These are phyloP conservation scores for Epistrophe grossulariae DNA, from an alignment of 2,888 invertebrate species.

Conservation along the genomic window DNA sequence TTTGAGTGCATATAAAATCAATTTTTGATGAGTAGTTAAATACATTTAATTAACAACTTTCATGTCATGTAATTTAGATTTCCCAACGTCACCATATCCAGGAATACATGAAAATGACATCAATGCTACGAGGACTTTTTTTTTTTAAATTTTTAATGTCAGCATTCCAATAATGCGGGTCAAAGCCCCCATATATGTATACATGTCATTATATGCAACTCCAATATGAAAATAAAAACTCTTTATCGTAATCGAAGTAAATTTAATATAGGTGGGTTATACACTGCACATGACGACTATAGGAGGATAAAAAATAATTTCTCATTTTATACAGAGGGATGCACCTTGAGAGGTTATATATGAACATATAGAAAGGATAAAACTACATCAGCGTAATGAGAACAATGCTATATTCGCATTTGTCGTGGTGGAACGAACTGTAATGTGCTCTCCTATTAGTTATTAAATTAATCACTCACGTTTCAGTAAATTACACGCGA, in stretches of 20 bases:
- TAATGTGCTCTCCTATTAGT: constrained; percentile 40
- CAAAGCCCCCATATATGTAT: constrained; percentile 18
- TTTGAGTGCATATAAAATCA: too few relatives aligned
- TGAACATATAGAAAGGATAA: background rate
- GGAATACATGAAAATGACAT: background rate
- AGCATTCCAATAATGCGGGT: constrained; percentile 4
- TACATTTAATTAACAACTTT: too few relatives aligned
- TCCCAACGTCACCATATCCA: too few relatives aligned
- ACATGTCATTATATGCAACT: constrained; percentile 9
- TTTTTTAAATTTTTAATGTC: constrained; percentile 2
- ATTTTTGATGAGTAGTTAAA: too few relatives aligned
- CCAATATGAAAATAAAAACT: constrained; percentile 31
- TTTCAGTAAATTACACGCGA: constrained; percentile 50
- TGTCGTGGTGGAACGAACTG: constrained; percentile 17
- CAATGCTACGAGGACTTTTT: background rate
- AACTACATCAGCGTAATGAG: constrained; percentile 27
- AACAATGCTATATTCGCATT: constrained; percentile 26
- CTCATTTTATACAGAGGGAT: constrained; percentile 26
- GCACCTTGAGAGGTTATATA: background rate
- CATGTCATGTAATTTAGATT: too few relatives aligned
- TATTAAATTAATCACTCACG: constrained; percentile 48
- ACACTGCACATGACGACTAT: background rate
- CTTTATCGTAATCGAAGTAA: constrained; percentile 34
- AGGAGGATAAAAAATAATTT: constrained; percentile 20
- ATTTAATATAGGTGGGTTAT: background rate